Conservation (phyloP, 2,888 invertebrate genomes). For the Galeruca laticollis region DNA sequence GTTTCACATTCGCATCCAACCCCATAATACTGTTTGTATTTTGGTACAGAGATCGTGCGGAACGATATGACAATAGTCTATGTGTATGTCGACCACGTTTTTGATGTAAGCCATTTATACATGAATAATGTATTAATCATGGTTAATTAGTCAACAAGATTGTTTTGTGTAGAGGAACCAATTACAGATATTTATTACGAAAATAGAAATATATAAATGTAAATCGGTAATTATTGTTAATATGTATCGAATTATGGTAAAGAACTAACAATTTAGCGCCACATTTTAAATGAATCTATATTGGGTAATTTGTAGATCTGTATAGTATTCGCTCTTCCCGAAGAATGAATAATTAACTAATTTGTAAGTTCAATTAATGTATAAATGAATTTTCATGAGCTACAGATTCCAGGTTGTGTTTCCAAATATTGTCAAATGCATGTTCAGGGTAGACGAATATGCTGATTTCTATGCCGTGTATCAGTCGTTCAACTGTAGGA, state of each 20-base stretch:
- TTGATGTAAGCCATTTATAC: conserved; percentile 45
- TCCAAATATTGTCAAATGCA: no score
- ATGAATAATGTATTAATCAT: conserved; percentile 49
- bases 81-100: conserved; percentile 47
- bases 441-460: no score
- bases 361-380: no score
- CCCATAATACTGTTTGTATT: conserved; percentile 47
- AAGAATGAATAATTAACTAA: no score
- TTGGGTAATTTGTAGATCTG: background rate
- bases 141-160: conserved; percentile 48
- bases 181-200: conserved; percentile 44
- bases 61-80: conserved; percentile 38
- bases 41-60: conserved; percentile 46
- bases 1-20: conserved; percentile 28
- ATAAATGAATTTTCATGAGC: no score
- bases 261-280: conserved; percentile 32
- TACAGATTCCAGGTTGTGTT: no score
- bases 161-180: conserved; percentile 47
- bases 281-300: background rate
- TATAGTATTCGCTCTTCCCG: no score
- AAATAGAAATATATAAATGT: conserved; percentile 41
- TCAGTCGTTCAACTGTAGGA: no score
- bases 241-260: conserved; percentile 36
- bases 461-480: no score
- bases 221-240: conserved; percentile 40